Base-by-base conservation (phyloP, 2,888 invertebrate genomes). In the Caenorhabditis afra region DNA sequence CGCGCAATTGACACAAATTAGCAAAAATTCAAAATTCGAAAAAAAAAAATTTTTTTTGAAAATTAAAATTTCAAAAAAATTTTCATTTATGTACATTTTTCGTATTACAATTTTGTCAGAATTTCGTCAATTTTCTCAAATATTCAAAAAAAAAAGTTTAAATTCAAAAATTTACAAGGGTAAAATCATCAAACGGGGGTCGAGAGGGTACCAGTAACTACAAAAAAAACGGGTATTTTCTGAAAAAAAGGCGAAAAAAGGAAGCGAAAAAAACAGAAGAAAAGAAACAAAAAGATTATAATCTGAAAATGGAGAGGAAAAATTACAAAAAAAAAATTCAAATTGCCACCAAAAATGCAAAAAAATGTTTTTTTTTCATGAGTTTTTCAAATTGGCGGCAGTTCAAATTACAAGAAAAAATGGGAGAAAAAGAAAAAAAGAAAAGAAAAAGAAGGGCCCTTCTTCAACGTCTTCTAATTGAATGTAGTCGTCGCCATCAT, bases 151-250 rank as follows among this genome's bases (percentile, higher is more conserved):
- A n/a, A 47, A 29, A 53, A 22, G 35, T 29, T 16, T 29, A 29
- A 22, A 53, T 35, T 35, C 2, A 44, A 44, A n/a, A n/a, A 44
- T 44, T n/a, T 7, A n/a, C 11, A n/a, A n/a, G 29, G 29, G 29
- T 29, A 29, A 7, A 29, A 29, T 29, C n/a, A n/a, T n/a, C n/a
- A n/a, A n/a, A n/a, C n/a, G n/a, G n/a, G n/a, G n/a, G n/a, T n/a
- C n/a, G n/a, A n/a, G n/a, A 35, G 14, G 12, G 12, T 22, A 50
- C 64, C 64, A n/a, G 52, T 52, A 64, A 23, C 39, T 64, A 50
- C 49, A 23, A 61, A 39, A 39, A 62, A 14, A n/a, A 22, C 12
- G 29, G 16, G 29, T 29, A 5, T 29, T 29, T 29, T 29, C 22
- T 0, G n/a, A 22, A 22, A 23, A 39, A 52, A 14, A 23, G 20